These are phyloP conservation scores for Lacanobia oleracea DNA, from an alignment of 2,888 invertebrate genomes.

Conservation along the genomic window DNA sequence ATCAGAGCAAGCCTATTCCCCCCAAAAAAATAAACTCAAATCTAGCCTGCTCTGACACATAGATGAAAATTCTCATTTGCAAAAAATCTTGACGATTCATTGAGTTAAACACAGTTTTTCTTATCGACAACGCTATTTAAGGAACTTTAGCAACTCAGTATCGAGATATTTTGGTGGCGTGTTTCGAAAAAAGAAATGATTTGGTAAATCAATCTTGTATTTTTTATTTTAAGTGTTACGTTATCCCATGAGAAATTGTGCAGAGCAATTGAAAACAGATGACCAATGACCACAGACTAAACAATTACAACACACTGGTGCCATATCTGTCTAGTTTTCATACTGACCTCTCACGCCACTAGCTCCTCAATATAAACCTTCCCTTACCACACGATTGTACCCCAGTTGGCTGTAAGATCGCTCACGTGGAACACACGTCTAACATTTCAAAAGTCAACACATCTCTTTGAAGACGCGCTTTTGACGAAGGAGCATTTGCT, in stretches of 20 bases:
- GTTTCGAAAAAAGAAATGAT: too few relatives aligned
- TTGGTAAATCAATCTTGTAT: too few relatives aligned
- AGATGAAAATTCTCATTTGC: background rate
- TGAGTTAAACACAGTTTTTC: too few relatives aligned
- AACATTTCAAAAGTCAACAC: conserved; percentile 77
- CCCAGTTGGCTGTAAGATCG: conserved; percentile 40
- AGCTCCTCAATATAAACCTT: conserved; percentile 13
- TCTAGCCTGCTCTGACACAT: background rate
- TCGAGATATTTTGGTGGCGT: too few relatives aligned
- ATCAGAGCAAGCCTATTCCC: too few relatives aligned
- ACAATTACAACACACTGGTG: too few relatives aligned
- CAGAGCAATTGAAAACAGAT: too few relatives aligned
- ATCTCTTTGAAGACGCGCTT: conserved; percentile 75
- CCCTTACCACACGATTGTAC: conserved; percentile 15
- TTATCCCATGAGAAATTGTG: too few relatives aligned
- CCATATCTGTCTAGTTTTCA: too few relatives aligned
- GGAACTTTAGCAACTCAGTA: background rate
- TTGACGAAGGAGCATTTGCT: conserved; percentile 73
- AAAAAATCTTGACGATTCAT: background rate
- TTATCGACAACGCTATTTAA: too few relatives aligned
- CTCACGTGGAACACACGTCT: conserved; percentile 59
- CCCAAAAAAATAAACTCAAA: background rate
- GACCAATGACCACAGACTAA: too few relatives aligned
- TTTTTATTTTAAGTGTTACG: too few relatives aligned
- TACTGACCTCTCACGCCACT: background rate